phyloP scores from a whole-genome alignment of 2,113 vertebrate genomes.

The Propithecus coquereli region DNA sequence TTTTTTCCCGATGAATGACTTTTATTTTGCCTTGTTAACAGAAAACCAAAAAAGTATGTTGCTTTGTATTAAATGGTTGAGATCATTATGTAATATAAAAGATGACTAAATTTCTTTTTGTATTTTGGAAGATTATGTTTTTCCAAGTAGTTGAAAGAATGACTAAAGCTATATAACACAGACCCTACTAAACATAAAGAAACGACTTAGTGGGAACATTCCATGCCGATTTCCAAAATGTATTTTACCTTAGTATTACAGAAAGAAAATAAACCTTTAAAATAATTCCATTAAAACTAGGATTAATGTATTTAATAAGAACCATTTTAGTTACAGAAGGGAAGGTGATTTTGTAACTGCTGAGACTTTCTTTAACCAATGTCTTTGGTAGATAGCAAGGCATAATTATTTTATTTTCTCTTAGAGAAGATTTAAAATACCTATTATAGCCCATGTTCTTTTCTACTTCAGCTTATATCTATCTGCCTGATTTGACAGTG shows the following conservation, averaged over 20 bases:
- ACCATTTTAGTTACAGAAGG: neutral
- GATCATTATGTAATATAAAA: neutral
- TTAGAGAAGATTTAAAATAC: neutral
- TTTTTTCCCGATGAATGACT: neutral
- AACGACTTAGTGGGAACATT: neutral
- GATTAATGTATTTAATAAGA: neutral
- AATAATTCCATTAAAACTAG: neutral
- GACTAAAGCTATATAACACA: neutral
- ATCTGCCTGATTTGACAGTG: neutral
- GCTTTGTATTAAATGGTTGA: constrained; percentile 3
- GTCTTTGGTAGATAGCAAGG: neutral
- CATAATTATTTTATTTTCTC: neutral
- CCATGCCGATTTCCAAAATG: neutral
- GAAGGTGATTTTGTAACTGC: neutral
- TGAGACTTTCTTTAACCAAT: neutral
- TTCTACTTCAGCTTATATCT: neutral
- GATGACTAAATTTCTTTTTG: neutral
- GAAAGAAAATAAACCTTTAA: neutral
- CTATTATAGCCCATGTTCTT: neutral
- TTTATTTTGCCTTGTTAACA: constrained; percentile 41
- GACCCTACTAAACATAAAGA: neutral
- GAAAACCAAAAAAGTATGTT: neutral
- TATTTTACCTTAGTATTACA: constrained; percentile 22
- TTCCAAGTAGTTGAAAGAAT: constrained; percentile 1
- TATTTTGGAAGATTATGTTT: neutral